A percentile compares a stretch with the other conserved stretches of the same genome.
These are phyloP conservation scores for Dicyrtomina minuta DNA, from an alignment of 2,888 invertebrate genomes.

Conservation along the genomic window DNA sequence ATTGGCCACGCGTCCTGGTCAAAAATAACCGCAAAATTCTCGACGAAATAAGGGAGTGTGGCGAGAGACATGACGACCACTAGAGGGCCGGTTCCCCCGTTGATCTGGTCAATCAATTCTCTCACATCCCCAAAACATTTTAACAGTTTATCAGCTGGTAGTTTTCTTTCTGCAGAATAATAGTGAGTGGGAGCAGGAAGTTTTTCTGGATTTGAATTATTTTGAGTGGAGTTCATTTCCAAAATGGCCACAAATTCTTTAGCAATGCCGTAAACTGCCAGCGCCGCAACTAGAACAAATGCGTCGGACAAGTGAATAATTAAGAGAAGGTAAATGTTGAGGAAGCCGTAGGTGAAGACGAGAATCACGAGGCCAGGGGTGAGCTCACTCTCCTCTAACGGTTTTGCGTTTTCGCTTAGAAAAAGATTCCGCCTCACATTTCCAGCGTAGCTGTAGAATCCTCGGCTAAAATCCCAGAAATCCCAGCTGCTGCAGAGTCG, in stretches of 20 bases:
- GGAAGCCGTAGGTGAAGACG: background rate
- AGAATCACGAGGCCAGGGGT: background rate
- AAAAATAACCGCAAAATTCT: background rate
- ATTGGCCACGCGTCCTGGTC: background rate
- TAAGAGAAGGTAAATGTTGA: conserved; percentile 4
- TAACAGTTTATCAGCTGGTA: conserved; percentile 4
- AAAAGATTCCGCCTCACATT: background rate
- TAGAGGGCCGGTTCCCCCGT: background rate
- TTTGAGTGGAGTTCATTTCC: too few species aligned
- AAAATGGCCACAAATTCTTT: too few species aligned
- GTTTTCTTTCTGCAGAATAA: too few species aligned
- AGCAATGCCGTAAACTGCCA: background rate
- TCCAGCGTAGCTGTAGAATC: background rate
- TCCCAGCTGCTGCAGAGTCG: conserved; percentile 1
- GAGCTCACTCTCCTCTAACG: too few species aligned
- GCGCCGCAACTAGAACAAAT: background rate
- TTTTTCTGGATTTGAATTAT: too few species aligned
- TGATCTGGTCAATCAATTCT: background rate
- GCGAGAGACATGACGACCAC: background rate
- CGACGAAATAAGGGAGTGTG: conserved; percentile 17
- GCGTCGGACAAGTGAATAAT: background rate
- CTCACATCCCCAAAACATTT: background rate
- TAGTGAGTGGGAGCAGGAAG: too few species aligned
- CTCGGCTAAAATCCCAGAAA: background rate
- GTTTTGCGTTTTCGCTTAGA: background rate